Base-by-base conservation (phyloP, 92 coral and sea anemone genomes). In the Porites lobata region DNA sequence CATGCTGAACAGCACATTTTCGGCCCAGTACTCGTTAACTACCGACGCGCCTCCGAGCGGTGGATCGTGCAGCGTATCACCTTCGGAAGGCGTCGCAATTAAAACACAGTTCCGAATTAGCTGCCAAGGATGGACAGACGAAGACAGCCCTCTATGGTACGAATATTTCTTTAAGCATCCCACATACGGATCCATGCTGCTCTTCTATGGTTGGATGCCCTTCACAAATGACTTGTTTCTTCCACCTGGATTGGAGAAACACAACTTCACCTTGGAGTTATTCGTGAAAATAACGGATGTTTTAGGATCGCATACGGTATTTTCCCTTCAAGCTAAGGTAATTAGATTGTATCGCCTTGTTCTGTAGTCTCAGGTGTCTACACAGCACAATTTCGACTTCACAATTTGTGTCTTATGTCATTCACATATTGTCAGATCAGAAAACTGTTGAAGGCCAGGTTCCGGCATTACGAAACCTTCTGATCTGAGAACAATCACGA, bases 131-230 rank as follows among this genome's bases (percentile, higher is more conserved):
- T 95, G 98, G 98, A 88, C 75, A 29, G 98, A 95, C 53, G 90
- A 88, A 65, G 93, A 95, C 47, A 86, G 88, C 38, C 98, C 98
- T n/a, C 71, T 95, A 80, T 84, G 77, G 91, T 95, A 94, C 76
- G 95, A 95, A 84, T 95, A 78, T 74, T 91, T 79, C 88, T 89
- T 88, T 1, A 47, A 76, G 51, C 81, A 80, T 75, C 80, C 93
- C 22, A 58, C 63, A 71, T 76, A 72, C 0, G 88, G 90, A 58
- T 62, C 89, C 67, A 76, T 75, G 87, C 50, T 93, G 71, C 86
- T 95, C 79, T 89, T 81, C 59, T 83, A 91, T n/a, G 94, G 98
- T 7, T 82, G 84, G 91, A 59, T 15, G 57, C 78, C 96, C 20
- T 61, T 70, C 43, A 84, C 96, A 24, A 72, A 67, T 3, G 72